Percentiles rank a stretch among this genome's conserved stretches.
phyloP scores from a whole-genome alignment of 2,797 vertebrate species.

The Erethizon dorsatum region DNA sequence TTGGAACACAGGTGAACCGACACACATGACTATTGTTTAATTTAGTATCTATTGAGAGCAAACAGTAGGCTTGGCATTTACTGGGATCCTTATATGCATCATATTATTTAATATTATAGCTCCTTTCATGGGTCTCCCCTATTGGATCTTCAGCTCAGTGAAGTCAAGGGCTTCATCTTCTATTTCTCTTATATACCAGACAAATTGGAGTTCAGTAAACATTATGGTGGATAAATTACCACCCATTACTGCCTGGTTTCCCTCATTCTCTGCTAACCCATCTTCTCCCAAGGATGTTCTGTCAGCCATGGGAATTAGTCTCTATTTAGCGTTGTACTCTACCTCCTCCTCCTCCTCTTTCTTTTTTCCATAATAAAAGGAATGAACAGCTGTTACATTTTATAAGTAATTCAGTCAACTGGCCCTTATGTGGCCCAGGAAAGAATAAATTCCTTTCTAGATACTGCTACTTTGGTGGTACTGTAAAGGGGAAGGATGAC shows the following conservation, averaged over 20 bases:
- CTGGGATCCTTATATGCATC: neutral
- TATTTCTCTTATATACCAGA: neutral
- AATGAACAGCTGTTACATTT: conserved; percentile 34
- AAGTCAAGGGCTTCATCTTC: neutral
- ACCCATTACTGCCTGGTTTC: neutral
- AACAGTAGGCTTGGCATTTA: neutral
- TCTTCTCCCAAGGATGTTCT: neutral
- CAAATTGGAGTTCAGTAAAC: neutral
- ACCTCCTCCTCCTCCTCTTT: neutral
- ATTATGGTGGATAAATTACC: neutral
- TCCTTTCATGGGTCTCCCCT: neutral
- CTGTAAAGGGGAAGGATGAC: neutral
- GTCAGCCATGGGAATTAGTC: neutral
- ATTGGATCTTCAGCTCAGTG: neutral
- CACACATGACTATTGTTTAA: neutral
- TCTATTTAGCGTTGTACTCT: neutral
- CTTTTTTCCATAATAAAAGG: neutral
- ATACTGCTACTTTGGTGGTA: neutral
- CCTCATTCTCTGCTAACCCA: neutral
- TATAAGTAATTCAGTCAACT: conserved; percentile 36
- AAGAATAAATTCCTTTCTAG: neutral
- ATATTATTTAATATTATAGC: neutral
- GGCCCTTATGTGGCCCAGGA: neutral
- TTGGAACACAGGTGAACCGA: neutral
- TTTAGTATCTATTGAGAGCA: neutral